A percentile compares a stretch with the other conserved stretches of the same genome.
Conservation (phyloP, 1,140 invertebrate genomes). For the Ceratina calcarata region DNA sequence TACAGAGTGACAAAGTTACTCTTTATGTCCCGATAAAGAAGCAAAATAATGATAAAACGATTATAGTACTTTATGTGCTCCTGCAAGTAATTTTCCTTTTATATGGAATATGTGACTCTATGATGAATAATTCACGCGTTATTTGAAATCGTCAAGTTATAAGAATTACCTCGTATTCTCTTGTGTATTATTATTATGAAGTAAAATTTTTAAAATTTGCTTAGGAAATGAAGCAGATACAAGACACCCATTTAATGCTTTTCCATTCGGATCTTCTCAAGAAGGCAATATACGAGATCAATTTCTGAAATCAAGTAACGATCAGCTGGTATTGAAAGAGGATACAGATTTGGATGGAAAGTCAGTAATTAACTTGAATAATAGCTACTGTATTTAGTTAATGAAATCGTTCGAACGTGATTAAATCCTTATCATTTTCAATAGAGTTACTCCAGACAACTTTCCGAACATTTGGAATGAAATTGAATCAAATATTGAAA, state of each 20-base stretch:
- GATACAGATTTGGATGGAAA: constrained; percentile 81
- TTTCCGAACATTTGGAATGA: constrained; percentile 73
- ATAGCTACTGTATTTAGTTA: constrained; percentile 12
- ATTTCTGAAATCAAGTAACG: constrained; percentile 75
- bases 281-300: constrained; percentile 74
- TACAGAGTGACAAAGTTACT: not conserved
- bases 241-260: not conserved
- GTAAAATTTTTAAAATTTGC: constrained; percentile 21
- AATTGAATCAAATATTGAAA: not conserved
- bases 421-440: not conserved
- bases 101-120: not conserved
- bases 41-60: too few species aligned
- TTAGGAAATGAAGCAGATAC: constrained; percentile 26
- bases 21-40: too few species aligned
- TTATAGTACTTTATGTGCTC: too few species aligned
- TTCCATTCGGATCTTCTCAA: constrained; percentile 31
- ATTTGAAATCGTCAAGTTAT: too few species aligned
- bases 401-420: not conserved
- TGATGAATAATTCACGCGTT: not conserved
- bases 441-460: constrained; percentile 74
- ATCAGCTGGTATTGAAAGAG: constrained; percentile 59
- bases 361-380: constrained; percentile 69
- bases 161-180: too few species aligned
- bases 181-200: not conserved
- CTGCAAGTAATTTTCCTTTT: not conserved